A percentile compares a stretch with the other conserved stretches of the same genome.
phyloP scores from a whole-genome alignment of 2,797 vertebrate genomes.

The Schizopygopsis pylzovi region DNA sequence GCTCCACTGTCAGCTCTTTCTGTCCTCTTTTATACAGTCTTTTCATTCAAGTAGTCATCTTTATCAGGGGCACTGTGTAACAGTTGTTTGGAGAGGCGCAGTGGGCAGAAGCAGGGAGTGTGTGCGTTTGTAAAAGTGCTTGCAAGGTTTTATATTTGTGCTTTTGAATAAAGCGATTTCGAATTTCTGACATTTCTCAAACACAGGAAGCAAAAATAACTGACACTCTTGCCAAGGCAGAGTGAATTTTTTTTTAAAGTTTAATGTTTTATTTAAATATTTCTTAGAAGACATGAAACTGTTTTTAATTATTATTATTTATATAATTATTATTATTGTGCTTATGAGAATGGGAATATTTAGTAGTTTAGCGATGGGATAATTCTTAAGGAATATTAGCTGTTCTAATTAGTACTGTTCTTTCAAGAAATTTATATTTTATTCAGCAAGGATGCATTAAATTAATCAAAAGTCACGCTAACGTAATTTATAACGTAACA shows the following conservation, averaged over 20 bases:
- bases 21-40: constrained; percentile 49
- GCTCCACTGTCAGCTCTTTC: constrained; percentile 52
- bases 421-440: not conserved
- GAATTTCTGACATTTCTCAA: constrained; percentile 13
- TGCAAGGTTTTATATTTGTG: constrained; percentile 23
- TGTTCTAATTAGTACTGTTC: not conserved
- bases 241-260: not conserved
- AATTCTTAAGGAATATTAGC: not conserved
- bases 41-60: constrained; percentile 54
- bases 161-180: constrained; percentile 2
- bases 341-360: not conserved
- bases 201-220: not conserved
- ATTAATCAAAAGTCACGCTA: not conserved
- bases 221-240: not conserved
- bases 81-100: constrained; percentile 60
- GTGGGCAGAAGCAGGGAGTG: constrained; percentile 31
- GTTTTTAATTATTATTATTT: not conserved
- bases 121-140: constrained; percentile 29
- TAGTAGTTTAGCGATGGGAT: not conserved
- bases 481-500: not conserved
- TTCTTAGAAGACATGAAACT: not conserved
- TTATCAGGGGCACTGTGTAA: constrained; percentile 58
- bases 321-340: too few species aligned
- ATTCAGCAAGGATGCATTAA: not conserved
- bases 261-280: not conserved